Base-by-base conservation (phyloP, 2,113 vertebrate species). In the Lophius piscatorius region DNA sequence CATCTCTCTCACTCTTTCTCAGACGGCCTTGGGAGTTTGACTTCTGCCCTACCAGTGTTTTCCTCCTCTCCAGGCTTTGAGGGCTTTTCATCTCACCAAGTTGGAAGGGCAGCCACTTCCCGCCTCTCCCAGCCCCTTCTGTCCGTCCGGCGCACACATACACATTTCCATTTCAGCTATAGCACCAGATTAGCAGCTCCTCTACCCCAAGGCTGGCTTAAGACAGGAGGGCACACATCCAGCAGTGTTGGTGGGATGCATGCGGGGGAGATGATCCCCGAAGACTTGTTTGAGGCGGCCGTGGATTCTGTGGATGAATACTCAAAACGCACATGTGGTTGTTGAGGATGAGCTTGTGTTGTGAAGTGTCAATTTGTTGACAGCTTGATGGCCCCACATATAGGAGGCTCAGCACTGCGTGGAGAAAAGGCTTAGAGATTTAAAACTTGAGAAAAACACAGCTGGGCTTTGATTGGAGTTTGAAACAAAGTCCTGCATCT, bases 51-150 rank as follows among this genome's bases (percentile, higher is more conserved):
- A 39, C 63, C 73, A 81, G 82, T 78, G 66, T 80, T 81, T 73
- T 84, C 45, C 70, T 84, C 59, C 63, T 90, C 87, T 89, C 65
- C 64, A 52, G 81, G 87, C 86, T 82, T 80, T 84, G 76, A 78
- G 80, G 62, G 83, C 74, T 88, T 91, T 90, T 90, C 81, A 87
- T 91, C 87, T 89, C 78, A 20, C 81, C 69, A 80, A 88, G 86
- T 85, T 87, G 82, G 76, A 76, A 90, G 90, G 87, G 84, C 88
- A 88, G 83, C 76, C 85, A 82, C 86, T 82, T 74, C 67, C 70
- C 71, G 81, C 82, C 64, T 72, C 74, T 67, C 71, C 70, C 62
- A 54, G 63, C 74, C 64, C 72, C 59, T 67, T 67, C 67, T 68
- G 64, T 59, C 72, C 35, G 36, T 62, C 60, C 56, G 49, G n/a